Percentiles rank a stretch among this genome's conserved stretches.
Conservation (phyloP, 2,797 vertebrate species). For the Poeciliopsis infans region DNA sequence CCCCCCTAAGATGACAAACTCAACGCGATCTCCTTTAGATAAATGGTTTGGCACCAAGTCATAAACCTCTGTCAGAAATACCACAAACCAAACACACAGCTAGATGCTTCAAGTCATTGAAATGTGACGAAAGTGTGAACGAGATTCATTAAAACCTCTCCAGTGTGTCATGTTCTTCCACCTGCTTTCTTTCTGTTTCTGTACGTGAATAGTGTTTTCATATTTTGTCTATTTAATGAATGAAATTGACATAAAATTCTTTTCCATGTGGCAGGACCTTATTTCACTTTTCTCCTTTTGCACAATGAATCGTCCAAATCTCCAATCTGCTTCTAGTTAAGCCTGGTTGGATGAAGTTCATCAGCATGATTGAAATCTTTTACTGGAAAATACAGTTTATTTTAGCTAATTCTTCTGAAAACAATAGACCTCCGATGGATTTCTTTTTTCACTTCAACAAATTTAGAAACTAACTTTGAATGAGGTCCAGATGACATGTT, state of each 20-base stretch:
- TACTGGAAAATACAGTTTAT: background rate
- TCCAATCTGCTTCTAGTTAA: background rate
- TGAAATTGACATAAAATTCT: background rate
- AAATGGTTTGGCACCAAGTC: background rate
- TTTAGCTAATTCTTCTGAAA: background rate
- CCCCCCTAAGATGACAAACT: background rate
- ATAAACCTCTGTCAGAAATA: background rate
- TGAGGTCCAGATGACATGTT: conserved; percentile 42
- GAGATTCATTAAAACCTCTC: background rate
- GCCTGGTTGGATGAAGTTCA: background rate
- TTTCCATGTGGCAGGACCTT: background rate
- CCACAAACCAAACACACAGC: background rate
- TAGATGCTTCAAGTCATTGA: background rate
- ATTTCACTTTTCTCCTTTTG: conserved; percentile 7
- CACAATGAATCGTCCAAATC: conserved; percentile 1
- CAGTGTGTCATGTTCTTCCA: background rate
- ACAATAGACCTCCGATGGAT: background rate
- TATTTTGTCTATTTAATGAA: background rate
- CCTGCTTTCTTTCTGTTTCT: background rate
- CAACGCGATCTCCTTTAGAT: background rate
- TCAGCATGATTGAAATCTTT: background rate
- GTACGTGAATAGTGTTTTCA: no score
- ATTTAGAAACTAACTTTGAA: background rate
- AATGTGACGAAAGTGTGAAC: background rate
- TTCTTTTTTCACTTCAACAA: no score